Base-by-base conservation (phyloP, 2,888 invertebrate species). In the Sarcophaga variegata region DNA sequence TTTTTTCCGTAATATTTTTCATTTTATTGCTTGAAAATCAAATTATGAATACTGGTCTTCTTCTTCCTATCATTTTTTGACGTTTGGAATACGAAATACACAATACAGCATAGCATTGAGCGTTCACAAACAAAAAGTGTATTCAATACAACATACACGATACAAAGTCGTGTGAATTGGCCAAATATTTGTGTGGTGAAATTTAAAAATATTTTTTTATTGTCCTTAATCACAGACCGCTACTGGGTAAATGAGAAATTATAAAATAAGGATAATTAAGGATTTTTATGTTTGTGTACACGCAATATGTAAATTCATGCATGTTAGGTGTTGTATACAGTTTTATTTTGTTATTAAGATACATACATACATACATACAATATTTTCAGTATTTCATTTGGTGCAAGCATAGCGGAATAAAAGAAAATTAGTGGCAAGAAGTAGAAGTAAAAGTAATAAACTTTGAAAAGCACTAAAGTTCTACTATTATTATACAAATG, bases 201-300 rank as follows among this genome's bases (percentile, higher is more conserved):
- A 75, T 49, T 20, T 63, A 54, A 64, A 75, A 54, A 37, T 59
- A 45, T 62, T 75, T 75, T 63, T 17, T 47, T 37, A 69, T 11
- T 59, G 71, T 45, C 6, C 4, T 60, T 69, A 54, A 67, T 70
- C 71, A 59, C 60, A 27, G 62, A 54, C 62, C 78, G 78, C 62
- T 69, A 74, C 49, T 62, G 67, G 27, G 47, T 37, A 47, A 76
- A 78, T 63, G 25, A 63, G 54, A 25, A n/a, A 25, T 75, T 49
- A 79, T 80, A 80, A 84, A 80, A 83, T 72, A 84, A 71, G 80
- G 60, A 84, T 84, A 84, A 84, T 84, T 76, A 80, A 80, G 75
- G 49, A 67, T 66, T 80, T 80, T 37, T 66, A 67, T 71, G 75
- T 67, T 63, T 60, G 49, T 62, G n/a, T 63, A 81, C 84, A 85